phyloP scores from a whole-genome alignment of 1,140 invertebrate genomes.

The Zophobas atratus region DNA sequence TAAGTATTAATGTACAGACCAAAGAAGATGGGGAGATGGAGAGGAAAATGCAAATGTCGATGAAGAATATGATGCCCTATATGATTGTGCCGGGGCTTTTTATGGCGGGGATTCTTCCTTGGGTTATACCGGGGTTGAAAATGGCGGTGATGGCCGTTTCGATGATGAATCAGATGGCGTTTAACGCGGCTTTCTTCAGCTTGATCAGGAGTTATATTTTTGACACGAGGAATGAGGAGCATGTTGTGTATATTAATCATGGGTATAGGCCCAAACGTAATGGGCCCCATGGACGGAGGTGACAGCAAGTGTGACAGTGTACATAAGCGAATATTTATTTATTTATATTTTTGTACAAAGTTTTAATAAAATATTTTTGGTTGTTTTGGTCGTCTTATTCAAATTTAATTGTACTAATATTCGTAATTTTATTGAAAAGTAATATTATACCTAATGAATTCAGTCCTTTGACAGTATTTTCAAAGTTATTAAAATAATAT shows the following conservation, averaged over 20 bases:
- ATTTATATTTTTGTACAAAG: not conserved
- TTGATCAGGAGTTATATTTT: conserved; percentile 65
- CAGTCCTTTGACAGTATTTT: no score
- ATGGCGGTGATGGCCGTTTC: conserved; percentile 63
- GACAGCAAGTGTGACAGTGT: not conserved
- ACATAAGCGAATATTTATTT: not conserved
- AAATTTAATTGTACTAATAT: no score
- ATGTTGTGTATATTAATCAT: conserved; percentile 65
- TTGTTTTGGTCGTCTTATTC: no score
- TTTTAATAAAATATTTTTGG: no score
- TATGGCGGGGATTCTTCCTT: conserved; percentile 64
- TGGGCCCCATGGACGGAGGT: not conserved
- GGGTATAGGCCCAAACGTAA: conserved; percentile 59
- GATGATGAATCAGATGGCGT: conserved; percentile 66
- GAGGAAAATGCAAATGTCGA: conserved; percentile 55
- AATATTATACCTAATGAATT: no score
- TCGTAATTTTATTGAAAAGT: no score
- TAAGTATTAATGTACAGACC: conserved; percentile 22
- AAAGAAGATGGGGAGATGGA: conserved; percentile 13
- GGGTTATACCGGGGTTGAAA: conserved; percentile 64
- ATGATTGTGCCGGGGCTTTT: conserved; percentile 62
- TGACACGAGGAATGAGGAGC: conserved; percentile 61
- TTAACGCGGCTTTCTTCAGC: conserved; percentile 60
- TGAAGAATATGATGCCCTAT: conserved; percentile 56
- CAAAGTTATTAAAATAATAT: no score